Percentiles rank a stretch among this genome's conserved stretches.
These are phyloP conservation scores for Caenorhabditis auriculariae DNA, from an alignment of 2,888 invertebrate species.

Conservation along the genomic window DNA sequence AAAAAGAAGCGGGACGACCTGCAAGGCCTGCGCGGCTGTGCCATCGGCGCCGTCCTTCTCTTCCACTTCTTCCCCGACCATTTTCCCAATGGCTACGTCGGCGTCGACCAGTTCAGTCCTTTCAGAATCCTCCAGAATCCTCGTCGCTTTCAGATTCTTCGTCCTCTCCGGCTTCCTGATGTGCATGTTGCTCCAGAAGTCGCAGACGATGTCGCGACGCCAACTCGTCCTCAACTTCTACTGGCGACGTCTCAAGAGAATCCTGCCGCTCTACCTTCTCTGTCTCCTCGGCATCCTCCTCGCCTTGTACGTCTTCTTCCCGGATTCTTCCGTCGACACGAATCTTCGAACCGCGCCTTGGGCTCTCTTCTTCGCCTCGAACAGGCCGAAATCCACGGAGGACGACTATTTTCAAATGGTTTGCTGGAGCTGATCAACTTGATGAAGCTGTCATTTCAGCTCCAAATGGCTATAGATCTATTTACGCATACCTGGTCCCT, in stretches of 20 bases:
- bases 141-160: too few relatives aligned
- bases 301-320: neutral
- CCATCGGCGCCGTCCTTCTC: slow-evolving; percentile 17
- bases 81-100: slow-evolving; percentile 28
- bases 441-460: slow-evolving; percentile 3
- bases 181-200: slow-evolving; percentile 1
- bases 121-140: too few relatives aligned
- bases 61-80: slow-evolving; percentile 26
- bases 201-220: neutral
- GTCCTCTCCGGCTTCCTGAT: neutral
- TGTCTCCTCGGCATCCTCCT: neutral
- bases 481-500: slow-evolving; percentile 47
- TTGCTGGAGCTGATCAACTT: neutral
- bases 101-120: slow-evolving; percentile 28
- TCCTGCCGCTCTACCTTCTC: slow-evolving; percentile 9
- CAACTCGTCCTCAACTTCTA: neutral
- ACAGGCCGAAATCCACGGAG: neutral
- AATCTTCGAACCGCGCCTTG: slow-evolving; percentile 3
- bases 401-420: slow-evolving; percentile 10
- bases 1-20: too few relatives aligned
- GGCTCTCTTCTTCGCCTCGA: slow-evolving; percentile 9
- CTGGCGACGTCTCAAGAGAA: slow-evolving; percentile 7
- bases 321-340: neutral
- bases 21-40: slow-evolving; percentile 23
- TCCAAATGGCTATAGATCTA: slow-evolving; percentile 25